Conservation (phyloP, 2,888 invertebrate genomes). For the Yponomeuta evonymella region DNA sequence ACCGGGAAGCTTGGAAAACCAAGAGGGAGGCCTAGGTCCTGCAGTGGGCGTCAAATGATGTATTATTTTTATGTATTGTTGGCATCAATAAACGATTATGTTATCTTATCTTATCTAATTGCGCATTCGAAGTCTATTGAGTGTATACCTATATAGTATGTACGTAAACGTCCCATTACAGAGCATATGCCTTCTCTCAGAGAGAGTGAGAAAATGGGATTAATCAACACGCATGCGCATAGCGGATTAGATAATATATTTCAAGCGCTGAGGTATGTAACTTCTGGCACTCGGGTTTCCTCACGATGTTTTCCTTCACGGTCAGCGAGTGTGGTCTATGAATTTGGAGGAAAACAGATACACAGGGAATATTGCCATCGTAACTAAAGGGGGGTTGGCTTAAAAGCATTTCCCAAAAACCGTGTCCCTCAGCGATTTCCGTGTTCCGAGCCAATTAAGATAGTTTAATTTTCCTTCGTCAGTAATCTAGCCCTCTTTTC, state of each 20-base stretch:
- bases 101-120: no score
- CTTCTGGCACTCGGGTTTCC: background rate
- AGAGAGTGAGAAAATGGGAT: background rate
- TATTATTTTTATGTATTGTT: no score
- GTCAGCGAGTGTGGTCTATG: background rate
- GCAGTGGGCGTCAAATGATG: no score
- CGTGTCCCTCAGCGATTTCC: constrained; percentile 5
- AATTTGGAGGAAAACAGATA: background rate
- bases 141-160: no score
- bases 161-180: no score
- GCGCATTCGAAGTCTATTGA: no score
- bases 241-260: background rate
- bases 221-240: background rate
- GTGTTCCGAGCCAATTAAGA: constrained; percentile 14
- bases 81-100: no score
- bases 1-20: no score
- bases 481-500: constrained; percentile 11
- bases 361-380: background rate
- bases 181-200: no score
- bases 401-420: constrained; percentile 1
- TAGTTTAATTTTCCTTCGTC: constrained; percentile 13
- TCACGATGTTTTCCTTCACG: no score
- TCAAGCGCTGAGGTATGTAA: background rate
- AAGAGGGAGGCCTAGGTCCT: no score
- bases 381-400: background rate